These are phyloP conservation scores for Stenodera caucasica DNA, from an alignment of 2,888 invertebrate genomes.

Conservation along the genomic window DNA sequence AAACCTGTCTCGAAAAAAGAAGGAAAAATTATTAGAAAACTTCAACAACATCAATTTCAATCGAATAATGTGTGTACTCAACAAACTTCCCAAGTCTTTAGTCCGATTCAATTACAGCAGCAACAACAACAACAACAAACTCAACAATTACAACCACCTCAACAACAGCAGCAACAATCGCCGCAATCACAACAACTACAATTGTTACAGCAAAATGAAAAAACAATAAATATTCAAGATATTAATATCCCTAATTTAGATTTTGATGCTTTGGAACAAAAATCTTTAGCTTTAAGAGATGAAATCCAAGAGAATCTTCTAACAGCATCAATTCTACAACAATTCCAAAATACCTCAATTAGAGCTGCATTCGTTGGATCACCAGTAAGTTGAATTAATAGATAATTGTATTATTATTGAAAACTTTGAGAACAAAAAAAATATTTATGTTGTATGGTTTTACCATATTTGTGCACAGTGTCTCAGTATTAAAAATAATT, in stretches of 20 bases:
- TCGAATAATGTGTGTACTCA: constrained; percentile 54
- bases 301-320: constrained; percentile 49
- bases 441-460: constrained; percentile 11
- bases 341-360: constrained; percentile 50
- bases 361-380: constrained; percentile 50
- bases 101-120: constrained; percentile 58
- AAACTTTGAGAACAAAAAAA: background rate
- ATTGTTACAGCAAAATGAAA: constrained; percentile 31
- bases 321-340: constrained; percentile 52
- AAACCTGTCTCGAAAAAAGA: constrained; percentile 81
- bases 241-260: constrained; percentile 49
- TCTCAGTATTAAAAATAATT: constrained; percentile 14
- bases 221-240: constrained; percentile 42
- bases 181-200: constrained; percentile 39
- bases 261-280: constrained; percentile 47
- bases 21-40: constrained; percentile 71
- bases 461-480: constrained; percentile 22
- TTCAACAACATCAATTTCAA: constrained; percentile 52
- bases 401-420: background rate
- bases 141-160: constrained; percentile 44
- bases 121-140: constrained; percentile 57
- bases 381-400: constrained; percentile 41
- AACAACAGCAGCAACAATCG: constrained; percentile 35
- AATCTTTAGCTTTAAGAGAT: constrained; percentile 47
- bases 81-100: constrained; percentile 59